These are phyloP conservation scores for Tyria jacobaeae DNA, from an alignment of 2,888 invertebrate genomes.

Conservation along the genomic window DNA sequence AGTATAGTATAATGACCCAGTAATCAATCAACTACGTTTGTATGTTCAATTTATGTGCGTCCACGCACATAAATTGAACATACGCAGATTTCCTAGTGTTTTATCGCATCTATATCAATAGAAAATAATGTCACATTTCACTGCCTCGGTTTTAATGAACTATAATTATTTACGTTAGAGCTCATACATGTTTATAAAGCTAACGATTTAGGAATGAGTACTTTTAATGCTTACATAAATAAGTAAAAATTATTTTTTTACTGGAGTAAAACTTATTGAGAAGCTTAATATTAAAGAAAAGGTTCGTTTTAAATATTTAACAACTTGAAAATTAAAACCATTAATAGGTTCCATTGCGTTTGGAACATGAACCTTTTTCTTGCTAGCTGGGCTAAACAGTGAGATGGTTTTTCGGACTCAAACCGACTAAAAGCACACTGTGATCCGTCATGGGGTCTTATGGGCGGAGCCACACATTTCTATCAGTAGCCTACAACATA, in stretches of 20 bases:
- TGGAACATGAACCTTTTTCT: too few species aligned
- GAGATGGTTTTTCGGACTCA: too few species aligned
- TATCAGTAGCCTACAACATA: too few species aligned
- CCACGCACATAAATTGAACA: too few species aligned
- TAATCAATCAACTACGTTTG: conserved; percentile 5
- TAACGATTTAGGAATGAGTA: neutral
- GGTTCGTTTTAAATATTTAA: too few species aligned
- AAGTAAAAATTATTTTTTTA: neutral
- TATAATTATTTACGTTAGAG: conserved; percentile 5
- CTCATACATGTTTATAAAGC: neutral
- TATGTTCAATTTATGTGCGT: conserved; percentile 2
- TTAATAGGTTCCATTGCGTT: too few species aligned
- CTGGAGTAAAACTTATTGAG: neutral
- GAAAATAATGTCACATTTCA: conserved; percentile 11
- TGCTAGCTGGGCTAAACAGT: too few species aligned
- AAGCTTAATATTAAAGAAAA: neutral
- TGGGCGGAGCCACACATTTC: too few species aligned
- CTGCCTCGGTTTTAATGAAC: conserved; percentile 3
- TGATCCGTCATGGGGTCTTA: too few species aligned
- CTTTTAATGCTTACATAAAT: neutral
- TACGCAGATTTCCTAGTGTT: conserved; percentile 4
- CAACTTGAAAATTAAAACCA: too few species aligned
- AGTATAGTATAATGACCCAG: conserved; percentile 2
- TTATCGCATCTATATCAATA: conserved; percentile 8
- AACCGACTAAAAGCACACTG: too few species aligned